These are phyloP conservation scores for Helicoverpa armigera DNA, from an alignment of 1,140 invertebrate genomes.

Conservation along the genomic window DNA sequence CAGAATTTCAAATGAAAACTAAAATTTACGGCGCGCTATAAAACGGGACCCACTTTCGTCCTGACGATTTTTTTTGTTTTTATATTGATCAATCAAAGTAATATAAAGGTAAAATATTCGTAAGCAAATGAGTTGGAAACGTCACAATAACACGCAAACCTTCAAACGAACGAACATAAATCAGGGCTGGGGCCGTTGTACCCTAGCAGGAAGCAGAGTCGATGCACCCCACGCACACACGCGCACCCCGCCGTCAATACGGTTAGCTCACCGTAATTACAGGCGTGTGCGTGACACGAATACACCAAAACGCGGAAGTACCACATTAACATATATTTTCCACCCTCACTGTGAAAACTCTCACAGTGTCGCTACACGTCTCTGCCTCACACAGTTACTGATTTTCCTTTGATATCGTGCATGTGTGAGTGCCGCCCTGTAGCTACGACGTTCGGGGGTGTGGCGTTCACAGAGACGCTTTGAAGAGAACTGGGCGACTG, in stretches of 20 bases:
- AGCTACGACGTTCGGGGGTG: conserved; percentile 69
- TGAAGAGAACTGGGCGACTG: conserved; percentile 64
- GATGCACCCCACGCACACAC: conserved; percentile 80
- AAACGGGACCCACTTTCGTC: not conserved
- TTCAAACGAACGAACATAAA: conserved; percentile 79
- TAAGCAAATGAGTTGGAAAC: conserved; percentile 65
- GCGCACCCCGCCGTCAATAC: conserved; percentile 47
- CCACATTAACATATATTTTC: conserved; percentile 80
- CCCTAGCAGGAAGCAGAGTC: conserved; percentile 82
- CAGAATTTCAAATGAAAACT: conserved; percentile 7
- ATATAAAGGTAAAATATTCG: conserved; percentile 48
- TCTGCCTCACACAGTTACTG: conserved; percentile 62
- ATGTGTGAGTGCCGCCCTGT: conserved; percentile 78
- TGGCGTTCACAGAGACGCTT: conserved; percentile 64
- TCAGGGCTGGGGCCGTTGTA: conserved; percentile 79
- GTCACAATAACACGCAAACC: conserved; percentile 82
- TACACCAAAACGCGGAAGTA: conserved; percentile 77
- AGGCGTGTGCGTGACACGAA: conserved; percentile 73
- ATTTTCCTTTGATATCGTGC: conserved; percentile 66
- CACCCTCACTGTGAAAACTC: conserved; percentile 61
- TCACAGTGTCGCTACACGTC: conserved; percentile 60
- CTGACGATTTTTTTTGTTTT: conserved; percentile 9
- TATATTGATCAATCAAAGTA: conserved; percentile 52
- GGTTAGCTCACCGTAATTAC: conserved; percentile 26
- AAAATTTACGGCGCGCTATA: conserved; percentile 13